These are phyloP conservation scores for Drosophila atripex DNA, from an alignment of 2,888 invertebrate genomes.

Conservation along the genomic window DNA sequence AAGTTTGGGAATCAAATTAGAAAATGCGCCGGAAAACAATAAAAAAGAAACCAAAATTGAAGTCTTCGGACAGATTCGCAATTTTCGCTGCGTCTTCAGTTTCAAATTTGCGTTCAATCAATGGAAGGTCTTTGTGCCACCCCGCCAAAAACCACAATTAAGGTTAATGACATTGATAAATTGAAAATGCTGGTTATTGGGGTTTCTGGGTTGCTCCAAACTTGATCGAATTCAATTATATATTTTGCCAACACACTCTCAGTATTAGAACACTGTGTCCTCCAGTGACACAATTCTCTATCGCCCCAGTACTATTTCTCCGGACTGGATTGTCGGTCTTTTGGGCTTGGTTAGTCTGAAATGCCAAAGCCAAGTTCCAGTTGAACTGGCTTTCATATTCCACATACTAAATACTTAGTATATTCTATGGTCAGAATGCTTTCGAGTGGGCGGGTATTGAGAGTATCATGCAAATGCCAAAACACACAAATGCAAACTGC, in stretches of 20 bases:
- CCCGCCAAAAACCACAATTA: constrained; percentile 59
- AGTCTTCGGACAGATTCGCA: constrained; percentile 13
- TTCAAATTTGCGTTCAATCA: constrained; percentile 40
- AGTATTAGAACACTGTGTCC: no score
- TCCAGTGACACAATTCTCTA: constrained; percentile 40
- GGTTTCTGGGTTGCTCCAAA: constrained; percentile 66
- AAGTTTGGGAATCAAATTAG: constrained; percentile 43
- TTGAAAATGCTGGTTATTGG: constrained; percentile 68
- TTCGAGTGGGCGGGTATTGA: constrained; percentile 25
- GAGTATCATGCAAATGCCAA: constrained; percentile 27
- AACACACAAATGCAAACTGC: constrained; percentile 30
- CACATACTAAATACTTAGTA: not conserved
- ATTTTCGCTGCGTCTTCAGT: constrained; percentile 24
- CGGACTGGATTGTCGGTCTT: constrained; percentile 10
- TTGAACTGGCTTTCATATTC: constrained; percentile 20
- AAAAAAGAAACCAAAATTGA: constrained; percentile 22
- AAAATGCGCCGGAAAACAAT: constrained; percentile 42
- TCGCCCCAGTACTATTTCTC: not conserved
- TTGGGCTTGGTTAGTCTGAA: constrained; percentile 36
- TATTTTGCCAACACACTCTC: no score
- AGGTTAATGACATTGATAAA: constrained; percentile 73
- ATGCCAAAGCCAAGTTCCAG: constrained; percentile 20
- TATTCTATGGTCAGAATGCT: constrained; percentile 29
- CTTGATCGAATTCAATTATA: constrained; percentile 53
- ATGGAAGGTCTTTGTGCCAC: constrained; percentile 38